phyloP scores from a whole-genome alignment of 2,797 vertebrate species.

The Manis crassicaudata region DNA sequence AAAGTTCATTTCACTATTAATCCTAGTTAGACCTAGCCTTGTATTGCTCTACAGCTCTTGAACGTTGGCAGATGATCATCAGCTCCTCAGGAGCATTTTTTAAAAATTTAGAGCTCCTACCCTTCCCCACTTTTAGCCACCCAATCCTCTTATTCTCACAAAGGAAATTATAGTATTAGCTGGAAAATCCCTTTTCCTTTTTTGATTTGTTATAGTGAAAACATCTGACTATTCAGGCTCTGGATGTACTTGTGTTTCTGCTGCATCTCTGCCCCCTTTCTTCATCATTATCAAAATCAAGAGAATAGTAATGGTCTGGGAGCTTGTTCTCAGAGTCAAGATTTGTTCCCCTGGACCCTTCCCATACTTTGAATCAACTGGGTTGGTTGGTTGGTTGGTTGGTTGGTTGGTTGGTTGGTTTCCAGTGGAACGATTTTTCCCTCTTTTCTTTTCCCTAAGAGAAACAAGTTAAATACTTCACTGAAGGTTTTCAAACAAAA shows the following conservation, averaged over 20 bases:
- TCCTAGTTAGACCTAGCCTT: background rate
- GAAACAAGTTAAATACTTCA: constrained; percentile 13
- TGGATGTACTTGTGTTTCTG: background rate
- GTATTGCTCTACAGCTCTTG: background rate
- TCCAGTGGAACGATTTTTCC: background rate
- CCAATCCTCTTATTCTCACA: background rate
- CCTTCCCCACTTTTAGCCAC: background rate
- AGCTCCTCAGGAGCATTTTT: background rate
- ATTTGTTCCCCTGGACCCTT: background rate
- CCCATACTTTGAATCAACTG: background rate
- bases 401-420: background rate
- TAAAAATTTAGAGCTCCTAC: background rate
- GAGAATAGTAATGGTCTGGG: background rate
- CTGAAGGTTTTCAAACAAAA: background rate
- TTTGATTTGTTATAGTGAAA: background rate
- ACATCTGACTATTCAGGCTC: background rate
- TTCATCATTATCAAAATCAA: background rate
- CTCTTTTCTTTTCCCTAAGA: background rate
- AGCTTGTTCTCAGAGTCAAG: background rate
- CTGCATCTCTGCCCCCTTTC: background rate
- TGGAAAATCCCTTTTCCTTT: background rate
- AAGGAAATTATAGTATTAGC: background rate
- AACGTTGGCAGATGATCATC: background rate
- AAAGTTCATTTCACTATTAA: constrained; percentile 26
- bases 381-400: too few species aligned